Evolutionary conservation across 2,888 invertebrate genomes (phyloP).

Genomic region (Drosophila mulleri): DNA sequence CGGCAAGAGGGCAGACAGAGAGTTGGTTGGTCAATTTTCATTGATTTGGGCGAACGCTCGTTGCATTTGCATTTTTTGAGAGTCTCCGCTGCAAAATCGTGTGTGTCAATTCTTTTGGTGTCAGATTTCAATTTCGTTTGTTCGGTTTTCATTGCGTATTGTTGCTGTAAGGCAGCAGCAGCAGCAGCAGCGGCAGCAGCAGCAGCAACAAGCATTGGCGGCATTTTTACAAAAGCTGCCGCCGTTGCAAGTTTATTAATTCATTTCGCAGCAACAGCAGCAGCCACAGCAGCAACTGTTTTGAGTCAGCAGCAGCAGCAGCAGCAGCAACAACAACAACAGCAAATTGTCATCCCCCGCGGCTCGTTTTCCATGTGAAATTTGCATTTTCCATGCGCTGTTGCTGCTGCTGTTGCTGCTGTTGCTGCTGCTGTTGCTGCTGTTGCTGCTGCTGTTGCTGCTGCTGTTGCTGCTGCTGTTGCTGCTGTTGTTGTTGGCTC

Average conservation of each 20-base stretch:
- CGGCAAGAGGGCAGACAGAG: neutral
- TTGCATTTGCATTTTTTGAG: constrained; percentile 73
- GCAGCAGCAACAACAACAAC: constrained; percentile 39
- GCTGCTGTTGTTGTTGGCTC: constrained; percentile 36
- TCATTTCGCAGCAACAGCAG: constrained; percentile 62
- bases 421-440: constrained; percentile 26
- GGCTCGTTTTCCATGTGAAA: constrained; percentile 77
- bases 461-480: constrained; percentile 42
- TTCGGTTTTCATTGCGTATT: constrained; percentile 73
- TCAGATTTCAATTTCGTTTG: constrained; percentile 81
- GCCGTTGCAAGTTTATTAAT: constrained; percentile 80
- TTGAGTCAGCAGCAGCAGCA: constrained; percentile 56
- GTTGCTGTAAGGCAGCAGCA: constrained; percentile 60
- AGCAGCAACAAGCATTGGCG: constrained; percentile 68
- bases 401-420: constrained; percentile 16
- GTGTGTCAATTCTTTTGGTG: constrained; percentile 78
- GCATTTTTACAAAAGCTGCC: constrained; percentile 77
- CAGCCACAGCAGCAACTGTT: constrained; percentile 62
- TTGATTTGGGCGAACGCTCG: constrained; percentile 55
- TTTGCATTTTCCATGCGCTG: constrained; percentile 62
- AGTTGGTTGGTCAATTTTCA: constrained; percentile 54
- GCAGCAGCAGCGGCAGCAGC: constrained; percentile 26
- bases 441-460: constrained; percentile 36
- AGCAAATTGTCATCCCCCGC: constrained; percentile 76
- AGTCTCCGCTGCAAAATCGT: constrained; percentile 50